Evolutionary conservation across 2,888 invertebrate genomes (phyloP), one percentile per base, ranked within the genome.

Genomic region (Cynaeus angustus): DNA sequence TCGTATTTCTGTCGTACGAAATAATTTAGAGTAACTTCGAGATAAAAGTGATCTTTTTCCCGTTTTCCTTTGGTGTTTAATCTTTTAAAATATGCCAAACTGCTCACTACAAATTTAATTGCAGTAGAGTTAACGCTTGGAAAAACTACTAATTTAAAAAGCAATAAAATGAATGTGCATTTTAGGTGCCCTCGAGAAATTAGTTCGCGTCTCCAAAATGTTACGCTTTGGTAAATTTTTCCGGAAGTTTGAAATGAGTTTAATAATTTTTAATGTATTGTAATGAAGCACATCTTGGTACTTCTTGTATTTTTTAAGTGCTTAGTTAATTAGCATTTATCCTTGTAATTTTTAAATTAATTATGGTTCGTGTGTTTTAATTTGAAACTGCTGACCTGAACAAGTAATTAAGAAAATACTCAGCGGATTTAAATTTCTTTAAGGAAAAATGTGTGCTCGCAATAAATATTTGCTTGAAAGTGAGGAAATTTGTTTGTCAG

Each of bases 81-180:
- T 33, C 33, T 33, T 28, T 28, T 5, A 28, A 28, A 5, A 28
- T n/a, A 33, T n/a, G 33, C 1, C n/a, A 33, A 33, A 33, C 33
- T 21, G 28, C 7, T 28, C 28, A 28, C 28, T 28, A 28, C 5
- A 7, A 28, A 28, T 7, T 5, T 7, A 7, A 28, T 5, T 28
- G 4, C 28, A 4, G 28, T 7, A 28, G n/a, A 28, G 28, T 5
- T 7, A 28, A 7, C 28, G 7, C n/a, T 4, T 7, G 33, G 7
- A 33, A 33, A 33, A 33, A 33, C n/a, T 33, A 33, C 33, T 4
- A 33, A 4, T 33, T 33, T 33, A 1, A 33, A 33, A 33, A 33
- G 33, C 33, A 33, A 33, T 33, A 33, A 33, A 33, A 41, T 41
- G 41, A 41, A 41, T 41, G 10, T 41, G 41, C 41, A 41, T 41